A percentile compares a stretch with the other conserved stretches of the same genome.
These are phyloP conservation scores for Felis chaus DNA, from an alignment of 2,113 vertebrate species.

Conservation along the genomic window DNA sequence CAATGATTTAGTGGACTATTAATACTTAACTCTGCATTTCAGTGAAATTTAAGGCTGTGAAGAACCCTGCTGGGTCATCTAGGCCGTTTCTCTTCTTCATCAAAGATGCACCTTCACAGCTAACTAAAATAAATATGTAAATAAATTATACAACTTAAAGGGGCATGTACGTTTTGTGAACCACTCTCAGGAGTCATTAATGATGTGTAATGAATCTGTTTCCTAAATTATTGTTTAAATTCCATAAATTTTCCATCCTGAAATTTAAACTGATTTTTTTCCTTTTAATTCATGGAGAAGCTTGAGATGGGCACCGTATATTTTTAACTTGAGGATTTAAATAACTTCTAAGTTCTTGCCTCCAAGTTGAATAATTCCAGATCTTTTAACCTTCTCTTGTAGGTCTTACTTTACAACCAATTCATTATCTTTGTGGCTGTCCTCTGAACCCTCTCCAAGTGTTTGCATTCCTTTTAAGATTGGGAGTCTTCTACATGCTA, in stretches of 20 bases:
- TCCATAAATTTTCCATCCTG: slow-evolving; percentile 55
- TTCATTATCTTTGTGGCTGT: slow-evolving; percentile 77
- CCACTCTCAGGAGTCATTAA: slow-evolving; percentile 24
- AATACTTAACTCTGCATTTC: slow-evolving; percentile 70
- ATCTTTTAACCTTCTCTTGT: slow-evolving; percentile 79
- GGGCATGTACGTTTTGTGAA: slow-evolving; percentile 42
- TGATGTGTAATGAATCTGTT: slow-evolving; percentile 59
- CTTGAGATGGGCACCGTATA: slow-evolving; percentile 42
- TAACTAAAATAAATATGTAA: slow-evolving; percentile 74
- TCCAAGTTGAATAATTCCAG: slow-evolving; percentile 75
- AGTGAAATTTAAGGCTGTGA: slow-evolving; percentile 67
- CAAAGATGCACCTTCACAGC: slow-evolving; percentile 67
- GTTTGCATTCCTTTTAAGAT: slow-evolving; percentile 71
- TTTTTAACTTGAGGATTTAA: slow-evolving; percentile 70
- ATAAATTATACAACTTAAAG: slow-evolving; percentile 70
- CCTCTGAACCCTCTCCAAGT: slow-evolving; percentile 72
- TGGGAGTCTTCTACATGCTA: slow-evolving; percentile 36
- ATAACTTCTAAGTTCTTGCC: slow-evolving; percentile 61
- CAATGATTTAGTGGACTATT: slow-evolving; percentile 70
- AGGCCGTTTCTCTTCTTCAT: slow-evolving; percentile 69
- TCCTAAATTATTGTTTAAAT: slow-evolving; percentile 66
- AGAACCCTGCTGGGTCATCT: slow-evolving; percentile 48
- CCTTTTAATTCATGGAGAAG: slow-evolving; percentile 64
- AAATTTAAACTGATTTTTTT: slow-evolving; percentile 53
- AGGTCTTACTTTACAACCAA: slow-evolving; percentile 78